Evolutionary conservation across 2,797 vertebrate species (phyloP).

Genomic region (Euthynnus affinis): DNA sequence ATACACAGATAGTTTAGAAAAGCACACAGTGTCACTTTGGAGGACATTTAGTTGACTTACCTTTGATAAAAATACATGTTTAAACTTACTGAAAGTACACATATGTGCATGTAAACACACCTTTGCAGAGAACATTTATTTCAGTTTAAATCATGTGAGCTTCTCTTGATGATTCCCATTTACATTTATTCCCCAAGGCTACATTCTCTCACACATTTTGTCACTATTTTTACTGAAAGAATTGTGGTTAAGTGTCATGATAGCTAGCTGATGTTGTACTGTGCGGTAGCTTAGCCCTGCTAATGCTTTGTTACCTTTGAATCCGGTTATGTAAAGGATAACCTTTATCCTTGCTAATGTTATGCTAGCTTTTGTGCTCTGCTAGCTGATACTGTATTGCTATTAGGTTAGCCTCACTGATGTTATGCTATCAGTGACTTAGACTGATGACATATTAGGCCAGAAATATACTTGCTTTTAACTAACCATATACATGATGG

Average conservation of each 20-base stretch:
- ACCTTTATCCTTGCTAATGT: background rate
- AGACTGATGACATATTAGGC: background rate
- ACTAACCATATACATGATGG: no score
- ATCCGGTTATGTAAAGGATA: background rate
- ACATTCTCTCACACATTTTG: no score
- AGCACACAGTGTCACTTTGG: background rate
- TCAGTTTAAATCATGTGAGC: no score
- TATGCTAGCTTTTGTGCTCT: no score
- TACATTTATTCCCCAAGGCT: no score
- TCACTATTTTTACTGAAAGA: no score
- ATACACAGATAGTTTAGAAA: background rate
- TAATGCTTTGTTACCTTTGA: background rate
- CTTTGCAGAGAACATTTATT: background rate
- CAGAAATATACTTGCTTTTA: no score
- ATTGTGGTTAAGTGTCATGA: no score
- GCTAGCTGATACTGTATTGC: no score
- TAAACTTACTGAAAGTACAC: slow-evolving; percentile 11
- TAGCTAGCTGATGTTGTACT: no score
- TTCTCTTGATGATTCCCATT: no score
- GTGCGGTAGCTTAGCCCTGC: background rate
- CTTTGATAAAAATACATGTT: background rate
- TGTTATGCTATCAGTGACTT: background rate
- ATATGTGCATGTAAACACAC: background rate
- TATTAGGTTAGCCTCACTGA: no score
- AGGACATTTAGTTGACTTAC: background rate